phyloP scores from a whole-genome alignment of 2,113 vertebrate species.

The Gallinago paraguaiae region DNA sequence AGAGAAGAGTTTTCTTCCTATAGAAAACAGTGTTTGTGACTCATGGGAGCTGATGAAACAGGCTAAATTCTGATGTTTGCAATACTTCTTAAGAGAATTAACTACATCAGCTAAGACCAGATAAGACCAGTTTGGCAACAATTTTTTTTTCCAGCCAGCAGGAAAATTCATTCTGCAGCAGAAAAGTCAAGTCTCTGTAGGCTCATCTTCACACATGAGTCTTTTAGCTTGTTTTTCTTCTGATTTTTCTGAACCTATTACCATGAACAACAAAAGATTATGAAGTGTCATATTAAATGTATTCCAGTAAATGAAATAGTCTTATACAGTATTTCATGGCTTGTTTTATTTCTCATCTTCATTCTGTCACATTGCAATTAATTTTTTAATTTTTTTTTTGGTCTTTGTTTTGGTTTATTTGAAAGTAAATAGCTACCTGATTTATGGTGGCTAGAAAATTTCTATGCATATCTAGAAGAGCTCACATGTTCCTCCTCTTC shows the following conservation, averaged over 20 bases:
- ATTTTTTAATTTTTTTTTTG: not conserved
- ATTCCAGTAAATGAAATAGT: constrained; percentile 15
- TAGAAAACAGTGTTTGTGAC: not conserved
- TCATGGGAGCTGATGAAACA: not conserved
- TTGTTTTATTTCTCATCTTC: not conserved
- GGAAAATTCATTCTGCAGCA: not conserved
- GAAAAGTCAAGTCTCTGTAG: not conserved
- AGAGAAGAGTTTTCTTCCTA: not conserved
- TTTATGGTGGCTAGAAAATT: not conserved
- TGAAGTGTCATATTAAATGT: not conserved
- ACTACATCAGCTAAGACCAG: not conserved
- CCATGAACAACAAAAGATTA: not conserved
- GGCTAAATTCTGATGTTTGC: not conserved
- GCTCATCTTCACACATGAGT: not conserved
- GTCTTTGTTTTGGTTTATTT: not conserved
- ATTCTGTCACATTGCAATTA: not conserved
- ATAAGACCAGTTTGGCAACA: not conserved
- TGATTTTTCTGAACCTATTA: not conserved
- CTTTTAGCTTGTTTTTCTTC: constrained; percentile 8
- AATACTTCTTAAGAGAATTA: constrained; percentile 24
- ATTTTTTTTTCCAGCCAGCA: not conserved
- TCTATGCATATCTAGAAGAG: not conserved
- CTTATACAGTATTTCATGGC: not conserved
- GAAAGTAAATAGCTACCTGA: not conserved
- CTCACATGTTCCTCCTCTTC: not conserved